Evolutionary conservation across 2,797 vertebrate genomes (phyloP).

Genomic region (Takifugu ocellatus): DNA sequence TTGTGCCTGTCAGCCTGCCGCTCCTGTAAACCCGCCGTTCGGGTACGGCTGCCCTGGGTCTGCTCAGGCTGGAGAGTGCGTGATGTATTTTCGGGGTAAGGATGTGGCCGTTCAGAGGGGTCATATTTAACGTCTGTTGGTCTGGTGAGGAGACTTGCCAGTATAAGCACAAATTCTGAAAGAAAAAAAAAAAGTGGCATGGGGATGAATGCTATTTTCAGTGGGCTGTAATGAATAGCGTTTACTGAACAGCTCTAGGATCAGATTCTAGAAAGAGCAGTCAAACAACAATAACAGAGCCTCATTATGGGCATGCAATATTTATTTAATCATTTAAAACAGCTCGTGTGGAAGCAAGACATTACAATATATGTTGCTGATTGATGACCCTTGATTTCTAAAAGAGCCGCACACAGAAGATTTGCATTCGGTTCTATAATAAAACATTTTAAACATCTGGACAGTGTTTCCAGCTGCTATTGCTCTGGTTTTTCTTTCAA

Average conservation of each 20-base stretch:
- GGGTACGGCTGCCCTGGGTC: slow-evolving; percentile 59
- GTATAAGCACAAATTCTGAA: slow-evolving; percentile 68
- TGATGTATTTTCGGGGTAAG: slow-evolving; percentile 74
- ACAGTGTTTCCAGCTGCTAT: too few relatives aligned
- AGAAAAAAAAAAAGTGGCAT: slow-evolving; percentile 40
- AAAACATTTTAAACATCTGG: too few relatives aligned
- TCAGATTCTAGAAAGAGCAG: slow-evolving; percentile 43
- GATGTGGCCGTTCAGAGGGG: slow-evolving; percentile 77
- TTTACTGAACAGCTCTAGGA: slow-evolving; percentile 55
- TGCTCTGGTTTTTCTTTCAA: too few relatives aligned
- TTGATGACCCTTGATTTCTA: background rate
- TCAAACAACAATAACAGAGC: slow-evolving; percentile 34
- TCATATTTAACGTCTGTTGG: slow-evolving; percentile 75
- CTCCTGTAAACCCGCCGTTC: slow-evolving; percentile 41
- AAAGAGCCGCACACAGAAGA: background rate
- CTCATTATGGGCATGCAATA: slow-evolving; percentile 15
- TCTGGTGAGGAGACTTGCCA: slow-evolving; percentile 68
- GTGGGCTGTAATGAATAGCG: slow-evolving; percentile 58
- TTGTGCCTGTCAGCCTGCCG: slow-evolving; percentile 32
- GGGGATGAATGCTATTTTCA: slow-evolving; percentile 63
- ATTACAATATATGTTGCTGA: background rate
- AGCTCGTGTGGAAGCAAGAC: slow-evolving; percentile 9
- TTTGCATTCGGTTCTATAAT: background rate
- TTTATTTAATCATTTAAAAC: slow-evolving; percentile 7
- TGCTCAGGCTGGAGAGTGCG: slow-evolving; percentile 54